A percentile compares a stretch with the other conserved stretches of the same genome.
Conservation (phyloP, 2,888 invertebrate genomes). For the Linyphia triangularis region DNA sequence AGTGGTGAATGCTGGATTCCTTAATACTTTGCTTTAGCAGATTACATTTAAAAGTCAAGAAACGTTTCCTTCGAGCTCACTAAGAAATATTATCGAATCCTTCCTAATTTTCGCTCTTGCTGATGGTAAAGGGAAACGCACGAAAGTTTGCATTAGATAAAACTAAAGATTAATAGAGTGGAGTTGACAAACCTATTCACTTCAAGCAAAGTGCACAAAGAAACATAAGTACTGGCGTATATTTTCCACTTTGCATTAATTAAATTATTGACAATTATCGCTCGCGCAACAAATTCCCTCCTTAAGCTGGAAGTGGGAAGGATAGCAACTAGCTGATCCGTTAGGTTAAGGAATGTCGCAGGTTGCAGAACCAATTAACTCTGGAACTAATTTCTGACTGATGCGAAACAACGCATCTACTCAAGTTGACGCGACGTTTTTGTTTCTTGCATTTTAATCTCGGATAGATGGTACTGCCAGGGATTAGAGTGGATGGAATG, state of each 20-base stretch:
- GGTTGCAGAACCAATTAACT: neutral
- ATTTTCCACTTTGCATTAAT: slow-evolving; percentile 19
- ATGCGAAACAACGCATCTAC: neutral
- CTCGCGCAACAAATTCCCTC: neutral
- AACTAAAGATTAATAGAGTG: neutral
- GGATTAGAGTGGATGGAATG: slow-evolving; percentile 3
- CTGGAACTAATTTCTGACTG: neutral
- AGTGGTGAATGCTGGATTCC: neutral
- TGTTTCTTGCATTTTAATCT: slow-evolving; percentile 22
- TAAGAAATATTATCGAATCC: neutral
- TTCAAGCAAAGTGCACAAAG: neutral
- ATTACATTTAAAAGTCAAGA: neutral
- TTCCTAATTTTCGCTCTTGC: neutral
- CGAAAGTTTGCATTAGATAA: neutral
- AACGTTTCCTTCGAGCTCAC: neutral
- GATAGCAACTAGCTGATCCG: slow-evolving; percentile 1
- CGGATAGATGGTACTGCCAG: slow-evolving; percentile 18
- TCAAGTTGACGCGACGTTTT: neutral
- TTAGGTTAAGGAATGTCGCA: neutral
- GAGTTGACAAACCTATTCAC: neutral
- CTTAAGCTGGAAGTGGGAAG: neutral
- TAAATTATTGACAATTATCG: slow-evolving; percentile 41
- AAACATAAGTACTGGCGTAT: neutral
- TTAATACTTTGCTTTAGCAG: neutral
- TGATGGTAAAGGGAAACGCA: no score